Base-by-base conservation (phyloP, 2,888 invertebrate genomes). In the Autographa gamma region DNA sequence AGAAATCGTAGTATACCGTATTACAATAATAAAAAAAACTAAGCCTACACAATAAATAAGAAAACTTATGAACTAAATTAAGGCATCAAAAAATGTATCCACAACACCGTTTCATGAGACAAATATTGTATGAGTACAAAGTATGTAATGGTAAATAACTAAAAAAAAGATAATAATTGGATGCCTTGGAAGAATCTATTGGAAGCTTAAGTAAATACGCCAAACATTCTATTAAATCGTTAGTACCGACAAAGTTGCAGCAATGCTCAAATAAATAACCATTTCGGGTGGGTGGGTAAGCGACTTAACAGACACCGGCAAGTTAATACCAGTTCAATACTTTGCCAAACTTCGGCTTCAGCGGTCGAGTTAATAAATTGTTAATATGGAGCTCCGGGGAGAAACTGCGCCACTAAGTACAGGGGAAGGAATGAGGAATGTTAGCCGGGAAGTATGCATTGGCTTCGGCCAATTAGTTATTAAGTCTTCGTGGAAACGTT, bases 301-400 rank as follows among this genome's bases (percentile, higher is more conserved):
- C 60, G 61, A 66, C 63, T 77, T 68, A 64, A 31, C 66, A 74
- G 77, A 71, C 63, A 75, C 73, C 38, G 38, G 18, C 41, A 58
- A 74, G 73, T 67, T 75, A 77, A 71, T 74, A 66, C 68, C 75
- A 63, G 78, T 77, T 78, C 78, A 73, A 78, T 78, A 78, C 63
- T 78, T 63, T 19, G 72, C 13, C 52, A 9, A 78, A 78, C 61
- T 78, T 78, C n/a, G 54, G 60, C 62, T 61, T 32, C 31, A 43
- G 61, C 62, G 43, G 63, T 71, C 41, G 63, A 74, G 74, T 69
- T 73, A 77, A 75, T 78, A 78, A 75, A 77, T 78, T 72, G 75
- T 72, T 74, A 78, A 78, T 78, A 75, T 69, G 73, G 66, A 63
- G 56, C 71, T 66, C 67, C 14, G 16, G 74, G 71, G 75, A 64